A percentile compares a stretch with the other conserved stretches of the same genome.
phyloP scores from a whole-genome alignment of 2,888 invertebrate genomes.

The Pherbina coryleti region DNA sequence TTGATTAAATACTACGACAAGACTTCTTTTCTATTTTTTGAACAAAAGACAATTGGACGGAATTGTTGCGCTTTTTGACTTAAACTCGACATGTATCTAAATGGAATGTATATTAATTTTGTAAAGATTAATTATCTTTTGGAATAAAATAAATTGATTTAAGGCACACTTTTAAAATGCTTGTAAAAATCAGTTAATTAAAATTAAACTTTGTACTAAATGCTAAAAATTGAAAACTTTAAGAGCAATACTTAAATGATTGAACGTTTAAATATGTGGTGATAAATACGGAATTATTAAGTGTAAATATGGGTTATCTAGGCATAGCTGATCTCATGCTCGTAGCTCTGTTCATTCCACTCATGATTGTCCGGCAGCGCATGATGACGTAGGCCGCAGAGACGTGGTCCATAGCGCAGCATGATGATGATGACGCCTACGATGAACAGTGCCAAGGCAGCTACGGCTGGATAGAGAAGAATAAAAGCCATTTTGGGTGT shows the following conservation, averaged over 20 bases:
- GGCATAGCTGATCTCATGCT: conserved; percentile 68
- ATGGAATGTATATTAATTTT: no score
- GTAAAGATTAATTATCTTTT: neutral
- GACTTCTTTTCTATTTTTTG: neutral
- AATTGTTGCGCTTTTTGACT: conserved; percentile 5
- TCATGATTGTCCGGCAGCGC: conserved; percentile 76
- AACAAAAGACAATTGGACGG: conserved; percentile 21
- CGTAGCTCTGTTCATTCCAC: conserved; percentile 74
- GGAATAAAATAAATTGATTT: no score
- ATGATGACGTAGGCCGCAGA: conserved; percentile 80
- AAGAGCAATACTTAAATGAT: conserved; percentile 7
- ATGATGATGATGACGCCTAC: conserved; percentile 82
- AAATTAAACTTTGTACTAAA: conserved; percentile 2
- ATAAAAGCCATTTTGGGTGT: conserved; percentile 76
- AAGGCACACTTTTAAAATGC: conserved; percentile 3
- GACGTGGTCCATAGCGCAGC: conserved; percentile 79
- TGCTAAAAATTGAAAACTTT: neutral
- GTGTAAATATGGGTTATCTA: conserved; percentile 45
- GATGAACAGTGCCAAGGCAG: conserved; percentile 80
- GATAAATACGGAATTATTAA: neutral
- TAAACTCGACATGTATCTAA: neutral
- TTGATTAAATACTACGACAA: neutral
- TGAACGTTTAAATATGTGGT: neutral
- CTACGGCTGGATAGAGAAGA: conserved; percentile 83
- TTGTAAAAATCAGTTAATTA: neutral